Base-by-base conservation (phyloP, 92 coral and sea anemone species). In the Scolanthus callimorphus region DNA sequence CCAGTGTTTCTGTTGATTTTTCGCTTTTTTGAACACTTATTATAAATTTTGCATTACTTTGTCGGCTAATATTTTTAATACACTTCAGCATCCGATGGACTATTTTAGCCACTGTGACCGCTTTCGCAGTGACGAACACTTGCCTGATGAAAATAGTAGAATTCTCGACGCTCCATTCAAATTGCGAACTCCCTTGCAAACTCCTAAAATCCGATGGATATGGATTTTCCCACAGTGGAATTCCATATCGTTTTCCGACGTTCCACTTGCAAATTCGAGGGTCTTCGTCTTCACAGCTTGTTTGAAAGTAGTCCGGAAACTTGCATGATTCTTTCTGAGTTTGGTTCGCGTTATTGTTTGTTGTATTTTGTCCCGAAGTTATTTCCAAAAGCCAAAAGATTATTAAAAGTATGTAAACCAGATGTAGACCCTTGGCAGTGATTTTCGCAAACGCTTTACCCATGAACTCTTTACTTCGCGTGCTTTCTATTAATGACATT, bases 241-340 rank as follows among this genome's bases (percentile, higher is more conserved):
- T 55, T 2, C 73, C 39, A 20, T 69, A 26, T 31, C 84, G 48
- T 46, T 63, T 49, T 3, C 84, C 84, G 1, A 62, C 64, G 10
- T 51, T 55, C 84, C 84, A 78, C n/a, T 65, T 58, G 37, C 84
- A 78, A 27, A 78, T 43, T 1, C 50, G 47, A 10, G 4, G 4
- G 0, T 49, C 29, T 11, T 55, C 65, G 24, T 52, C 47, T 1
- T 49, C 17, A 29, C 84, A 78, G 62, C 46, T 38, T 11, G 83
- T 77, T 60, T 77, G 84, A 11, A 78, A 73, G 56, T 60, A 78
- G 12, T 54, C 45, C 44, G 84, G 84, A 13, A 78, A 78, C 20
- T 34, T 20, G 57, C 84, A 78, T 27, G 25, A 48, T 8, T 50
- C 13, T 8, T 38, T 15, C 11, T 34, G 43, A 15, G 9, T 34